A percentile compares a stretch with the other conserved stretches of the same genome.
phyloP scores from a whole-genome alignment of 2,888 invertebrate genomes.

The Cheilosia scutellata region DNA sequence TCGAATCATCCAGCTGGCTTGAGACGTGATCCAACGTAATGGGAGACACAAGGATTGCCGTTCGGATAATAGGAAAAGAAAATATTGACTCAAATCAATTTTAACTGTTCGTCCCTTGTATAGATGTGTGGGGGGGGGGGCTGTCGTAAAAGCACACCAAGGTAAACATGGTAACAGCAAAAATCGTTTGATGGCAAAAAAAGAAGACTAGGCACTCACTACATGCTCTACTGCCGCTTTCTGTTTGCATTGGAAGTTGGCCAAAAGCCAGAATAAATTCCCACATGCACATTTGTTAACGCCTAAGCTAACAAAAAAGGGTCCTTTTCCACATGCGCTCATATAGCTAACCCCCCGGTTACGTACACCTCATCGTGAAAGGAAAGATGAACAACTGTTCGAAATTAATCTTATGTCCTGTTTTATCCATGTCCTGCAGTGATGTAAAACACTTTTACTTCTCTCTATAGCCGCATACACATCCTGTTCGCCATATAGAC shows the following conservation, averaged over 20 bases:
- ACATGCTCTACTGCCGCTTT: slow-evolving; percentile 5
- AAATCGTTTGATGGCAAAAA: slow-evolving; percentile 52
- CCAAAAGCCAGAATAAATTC: slow-evolving; percentile 73
- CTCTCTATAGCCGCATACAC: slow-evolving; percentile 33
- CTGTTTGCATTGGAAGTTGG: slow-evolving; percentile 63
- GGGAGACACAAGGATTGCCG: slow-evolving; percentile 48
- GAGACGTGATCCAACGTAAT: slow-evolving; percentile 46
- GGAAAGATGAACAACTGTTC: slow-evolving; percentile 75
- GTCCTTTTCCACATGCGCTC: slow-evolving; percentile 22
- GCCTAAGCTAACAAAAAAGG: slow-evolving; percentile 60
- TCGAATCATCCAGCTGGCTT: slow-evolving; percentile 60
- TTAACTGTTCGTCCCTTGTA: slow-evolving; percentile 40
- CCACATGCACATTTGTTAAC: slow-evolving; percentile 75
- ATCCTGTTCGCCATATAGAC: slow-evolving; percentile 16
- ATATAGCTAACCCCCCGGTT: neutral
- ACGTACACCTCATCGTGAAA: slow-evolving; percentile 48
- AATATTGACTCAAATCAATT: slow-evolving; percentile 75
- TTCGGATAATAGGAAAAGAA: slow-evolving; percentile 70
- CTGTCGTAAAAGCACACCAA: slow-evolving; percentile 45
- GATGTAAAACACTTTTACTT: slow-evolving; percentile 75
- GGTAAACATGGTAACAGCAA: slow-evolving; percentile 68
- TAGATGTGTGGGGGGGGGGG: neutral
- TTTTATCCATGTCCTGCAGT: slow-evolving; percentile 75
- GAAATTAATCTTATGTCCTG: slow-evolving; percentile 76
- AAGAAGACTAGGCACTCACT: slow-evolving; percentile 19